These are phyloP conservation scores for Electrona antarctica DNA, from an alignment of 2,113 vertebrate species.

Conservation along the genomic window DNA sequence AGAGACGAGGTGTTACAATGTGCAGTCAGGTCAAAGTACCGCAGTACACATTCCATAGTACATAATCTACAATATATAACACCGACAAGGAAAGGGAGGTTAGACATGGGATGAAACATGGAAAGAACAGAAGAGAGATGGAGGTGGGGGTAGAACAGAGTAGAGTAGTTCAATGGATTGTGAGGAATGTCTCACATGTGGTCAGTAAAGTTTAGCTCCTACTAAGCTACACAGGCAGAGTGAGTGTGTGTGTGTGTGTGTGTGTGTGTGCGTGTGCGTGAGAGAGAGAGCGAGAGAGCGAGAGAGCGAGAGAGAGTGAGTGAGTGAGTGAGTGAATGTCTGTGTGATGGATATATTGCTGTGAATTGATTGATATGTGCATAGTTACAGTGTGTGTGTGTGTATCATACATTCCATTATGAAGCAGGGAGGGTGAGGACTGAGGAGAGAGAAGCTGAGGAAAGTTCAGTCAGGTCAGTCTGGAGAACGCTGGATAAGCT, in stretches of 20 bases:
- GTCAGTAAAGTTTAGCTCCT: no score
- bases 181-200: no score
- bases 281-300: neutral
- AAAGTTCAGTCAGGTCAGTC: neutral
- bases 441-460: neutral
- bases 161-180: no score
- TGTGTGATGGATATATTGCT: no score
- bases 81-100: neutral
- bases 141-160: neutral
- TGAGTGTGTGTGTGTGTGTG: neutral
- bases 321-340: no score
- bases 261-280: neutral
- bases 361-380: no score
- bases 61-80: no score
- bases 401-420: neutral
- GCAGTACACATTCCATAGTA: no score
- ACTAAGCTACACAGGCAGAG: no score
- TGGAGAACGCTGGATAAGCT: neutral
- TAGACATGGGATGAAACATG: neutral
- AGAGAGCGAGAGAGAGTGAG: neutral
- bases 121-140: neutral
- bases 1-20: neutral
- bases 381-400: neutral
- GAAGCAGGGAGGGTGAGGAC: no score
- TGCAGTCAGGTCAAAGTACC: no score